A percentile compares a stretch with the other conserved stretches of the same genome.
These are phyloP conservation scores for Aurelia aurita complex sp. Pacific DNA, from an alignment of 30 jellyfish, hydroid and myxozoan species.

Conservation along the genomic window DNA sequence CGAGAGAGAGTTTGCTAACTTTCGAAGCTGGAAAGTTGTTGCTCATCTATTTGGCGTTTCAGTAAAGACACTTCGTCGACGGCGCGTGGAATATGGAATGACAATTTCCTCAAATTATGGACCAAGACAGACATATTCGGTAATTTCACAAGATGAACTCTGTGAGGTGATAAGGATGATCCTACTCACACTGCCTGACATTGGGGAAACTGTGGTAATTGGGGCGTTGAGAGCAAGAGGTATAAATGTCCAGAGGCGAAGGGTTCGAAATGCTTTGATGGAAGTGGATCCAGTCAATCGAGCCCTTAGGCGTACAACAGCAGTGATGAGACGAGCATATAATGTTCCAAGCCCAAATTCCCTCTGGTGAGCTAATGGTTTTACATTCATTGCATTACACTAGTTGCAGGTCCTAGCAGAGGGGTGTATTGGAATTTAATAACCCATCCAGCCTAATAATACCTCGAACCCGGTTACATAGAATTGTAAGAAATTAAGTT, in stretches of 20 bases:
- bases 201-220: constrained; percentile 1
- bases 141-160: not conserved
- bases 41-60: not conserved
- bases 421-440: no score
- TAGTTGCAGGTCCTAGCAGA: no score
- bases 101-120: not conserved
- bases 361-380: not conserved
- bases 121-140: not conserved
- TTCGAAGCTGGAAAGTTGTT: constrained; percentile 7
- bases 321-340: not conserved
- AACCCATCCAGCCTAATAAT: no score
- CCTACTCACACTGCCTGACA: not conserved
- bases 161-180: not conserved
- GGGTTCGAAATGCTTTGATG: not conserved
- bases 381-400: no score
- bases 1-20: not conserved
- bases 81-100: constrained; percentile 6
- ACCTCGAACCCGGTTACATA: no score
- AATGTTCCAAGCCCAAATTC: not conserved
- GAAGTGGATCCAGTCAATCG: not conserved
- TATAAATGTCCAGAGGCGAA: not conserved
- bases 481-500: no score
- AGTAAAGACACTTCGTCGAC: constrained; percentile 2
- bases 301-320: not conserved
- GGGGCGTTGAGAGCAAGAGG: constrained; percentile 11